Percentiles rank a stretch among this genome's conserved stretches.
Conservation (phyloP, 92 coral and sea anemone genomes). For the Anthopleura xanthogrammica region DNA sequence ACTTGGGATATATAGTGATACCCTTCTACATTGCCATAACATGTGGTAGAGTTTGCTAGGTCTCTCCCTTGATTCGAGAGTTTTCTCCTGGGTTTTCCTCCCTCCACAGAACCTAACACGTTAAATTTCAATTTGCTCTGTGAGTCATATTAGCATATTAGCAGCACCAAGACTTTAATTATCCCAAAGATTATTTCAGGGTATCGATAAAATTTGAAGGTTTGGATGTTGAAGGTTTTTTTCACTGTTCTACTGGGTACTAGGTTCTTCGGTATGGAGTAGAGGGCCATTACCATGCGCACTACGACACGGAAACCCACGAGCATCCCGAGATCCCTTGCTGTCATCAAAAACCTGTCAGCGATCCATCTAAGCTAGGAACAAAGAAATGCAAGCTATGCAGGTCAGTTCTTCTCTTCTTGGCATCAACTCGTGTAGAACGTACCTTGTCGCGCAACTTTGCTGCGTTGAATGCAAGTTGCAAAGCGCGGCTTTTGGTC, state of each 20-base stretch:
- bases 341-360: conserved; percentile 71
- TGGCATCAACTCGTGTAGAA: not conserved
- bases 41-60: too few relatives aligned
- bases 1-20: too few relatives aligned
- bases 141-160: too few relatives aligned
- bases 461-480: not conserved
- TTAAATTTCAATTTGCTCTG: too few relatives aligned
- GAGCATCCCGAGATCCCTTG: conserved; percentile 77
- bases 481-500: too few relatives aligned
- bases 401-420: conserved; percentile 49
- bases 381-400: conserved; percentile 77
- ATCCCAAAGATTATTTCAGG: too few relatives aligned
- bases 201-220: too few relatives aligned
- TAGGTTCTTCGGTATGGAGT: conserved; percentile 94
- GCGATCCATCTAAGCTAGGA: conserved; percentile 23
- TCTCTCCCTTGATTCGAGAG: too few relatives aligned
- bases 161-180: too few relatives aligned
- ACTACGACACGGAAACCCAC: conserved; percentile 94
- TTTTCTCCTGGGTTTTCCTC: not conserved
- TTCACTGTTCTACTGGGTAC: not conserved
- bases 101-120: not conserved
- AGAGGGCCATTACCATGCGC: conserved; percentile 95
- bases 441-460: not conserved
- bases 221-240: not conserved
- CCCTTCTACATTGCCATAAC: too few relatives aligned